These are phyloP conservation scores for Masnerella sp. DNA, from an alignment of 2,888 invertebrate genomes.

Conservation along the genomic window DNA sequence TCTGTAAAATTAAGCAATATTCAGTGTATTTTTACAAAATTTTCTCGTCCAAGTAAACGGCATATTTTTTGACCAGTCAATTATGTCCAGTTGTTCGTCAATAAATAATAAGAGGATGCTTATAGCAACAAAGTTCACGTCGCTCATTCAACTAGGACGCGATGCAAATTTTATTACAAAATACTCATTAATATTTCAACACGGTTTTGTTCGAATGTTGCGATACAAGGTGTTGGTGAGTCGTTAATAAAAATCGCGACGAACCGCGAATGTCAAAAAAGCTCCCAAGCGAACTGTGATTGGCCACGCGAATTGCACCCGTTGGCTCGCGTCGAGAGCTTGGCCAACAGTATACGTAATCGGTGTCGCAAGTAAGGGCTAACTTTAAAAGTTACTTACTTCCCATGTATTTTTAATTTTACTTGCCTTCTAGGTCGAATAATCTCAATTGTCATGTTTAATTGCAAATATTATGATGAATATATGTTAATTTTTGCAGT, in stretches of 20 bases:
- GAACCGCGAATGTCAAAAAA: conserved; percentile 27
- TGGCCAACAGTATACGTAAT: conserved; percentile 46
- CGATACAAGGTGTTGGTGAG: conserved; percentile 8
- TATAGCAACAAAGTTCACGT: conserved; percentile 8
- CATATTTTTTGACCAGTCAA: too few species aligned
- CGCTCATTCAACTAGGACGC: conserved; percentile 16
- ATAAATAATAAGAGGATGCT: conserved; percentile 8
- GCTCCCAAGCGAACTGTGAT: conserved; percentile 7
- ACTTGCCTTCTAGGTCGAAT: too few species aligned
- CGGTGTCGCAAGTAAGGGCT: conserved; percentile 60
- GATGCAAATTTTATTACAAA: conserved; percentile 39
- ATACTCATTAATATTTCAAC: conserved; percentile 42
- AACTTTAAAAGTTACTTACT: conserved; percentile 57
- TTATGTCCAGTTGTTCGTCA: conserved; percentile 4
- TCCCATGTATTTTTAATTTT: too few species aligned
- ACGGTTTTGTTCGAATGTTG: conserved; percentile 21
- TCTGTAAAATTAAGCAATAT: too few species aligned
- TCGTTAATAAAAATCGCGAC: conserved; percentile 20
- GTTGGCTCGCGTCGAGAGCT: conserved; percentile 40
- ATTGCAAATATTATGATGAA: too few species aligned
- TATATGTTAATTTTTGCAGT: too few species aligned
- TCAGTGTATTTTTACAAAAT: too few species aligned
- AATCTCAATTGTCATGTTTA: too few species aligned
- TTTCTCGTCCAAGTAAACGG: too few species aligned
- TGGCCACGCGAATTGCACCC: conserved; percentile 25